Evolutionary conservation across 2,888 invertebrate genomes (phyloP).

Genomic region (Ethmia dodecea): DNA sequence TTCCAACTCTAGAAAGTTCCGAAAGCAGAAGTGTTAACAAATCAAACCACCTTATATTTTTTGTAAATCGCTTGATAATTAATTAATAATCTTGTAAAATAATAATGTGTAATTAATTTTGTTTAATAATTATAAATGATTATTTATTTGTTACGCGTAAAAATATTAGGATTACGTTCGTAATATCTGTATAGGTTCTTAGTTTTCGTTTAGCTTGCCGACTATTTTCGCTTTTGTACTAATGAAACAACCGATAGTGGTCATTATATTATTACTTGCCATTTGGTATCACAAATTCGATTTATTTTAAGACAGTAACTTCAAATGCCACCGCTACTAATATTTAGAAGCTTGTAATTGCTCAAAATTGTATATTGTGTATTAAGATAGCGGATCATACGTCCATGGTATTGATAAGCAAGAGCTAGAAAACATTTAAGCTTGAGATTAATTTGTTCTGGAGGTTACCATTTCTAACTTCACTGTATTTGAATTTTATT

Average conservation of each 20-base stretch:
- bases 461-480: too few species aligned
- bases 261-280: slow-evolving; percentile 40
- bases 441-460: too few species aligned
- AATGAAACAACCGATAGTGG: slow-evolving; percentile 18
- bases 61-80: slow-evolving; percentile 41
- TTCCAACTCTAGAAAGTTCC: too few species aligned
- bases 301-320: slow-evolving; percentile 11
- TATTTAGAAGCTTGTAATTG: slow-evolving; percentile 29
- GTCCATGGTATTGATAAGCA: too few species aligned
- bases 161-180: slow-evolving; percentile 32
- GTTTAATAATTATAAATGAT: slow-evolving; percentile 39
- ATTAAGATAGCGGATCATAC: slow-evolving; percentile 40
- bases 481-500: too few species aligned
- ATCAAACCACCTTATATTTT: slow-evolving; percentile 27
- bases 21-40: too few species aligned
- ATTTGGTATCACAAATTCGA: slow-evolving; percentile 50
- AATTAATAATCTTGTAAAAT: slow-evolving; percentile 39
- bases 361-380: slow-evolving; percentile 50
- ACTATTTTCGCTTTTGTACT: slow-evolving; percentile 40
- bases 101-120: slow-evolving; percentile 49
- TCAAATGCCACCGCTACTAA: slow-evolving; percentile 5
- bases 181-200: slow-evolving; percentile 45
- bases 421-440: too few species aligned
- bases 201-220: slow-evolving; percentile 54
- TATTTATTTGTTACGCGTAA: slow-evolving; percentile 54